Conservation (phyloP, 2,113 vertebrate genomes). For the Megaceryle torquata region DNA sequence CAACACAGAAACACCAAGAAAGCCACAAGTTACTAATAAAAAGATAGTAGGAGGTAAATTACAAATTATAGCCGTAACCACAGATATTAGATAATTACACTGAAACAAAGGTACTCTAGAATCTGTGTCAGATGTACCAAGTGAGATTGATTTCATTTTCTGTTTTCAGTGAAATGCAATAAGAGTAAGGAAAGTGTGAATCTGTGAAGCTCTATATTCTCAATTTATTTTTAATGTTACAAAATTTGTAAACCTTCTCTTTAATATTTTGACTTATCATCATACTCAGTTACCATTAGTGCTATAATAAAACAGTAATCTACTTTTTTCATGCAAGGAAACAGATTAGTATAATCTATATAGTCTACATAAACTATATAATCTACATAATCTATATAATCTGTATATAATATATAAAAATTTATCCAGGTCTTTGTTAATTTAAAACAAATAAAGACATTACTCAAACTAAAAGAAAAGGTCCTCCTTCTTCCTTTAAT, state of each 20-base stretch:
- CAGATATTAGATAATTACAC: constrained; percentile 19
- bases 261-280: neutral
- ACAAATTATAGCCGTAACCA: constrained; percentile 21
- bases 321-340: neutral
- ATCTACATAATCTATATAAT: neutral
- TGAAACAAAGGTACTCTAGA: constrained; percentile 1
- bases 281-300: neutral
- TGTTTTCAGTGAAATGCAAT: neutral
- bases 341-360: neutral
- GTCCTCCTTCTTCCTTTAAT: neutral
- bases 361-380: neutral
- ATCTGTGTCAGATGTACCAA: neutral
- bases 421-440: neutral
- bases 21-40: constrained; percentile 33
- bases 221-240: neutral
- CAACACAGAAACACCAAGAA: neutral
- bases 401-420: neutral
- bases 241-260: neutral
- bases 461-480: neutral
- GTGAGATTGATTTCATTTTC: constrained; percentile 31
- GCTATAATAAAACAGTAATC: neutral
- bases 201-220: neutral
- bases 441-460: neutral
- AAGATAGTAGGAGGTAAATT: neutral
- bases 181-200: neutral